Base-by-base conservation (phyloP, 35 echinoderm and acorn worm genomes). In the Stichopus chloronotus region DNA sequence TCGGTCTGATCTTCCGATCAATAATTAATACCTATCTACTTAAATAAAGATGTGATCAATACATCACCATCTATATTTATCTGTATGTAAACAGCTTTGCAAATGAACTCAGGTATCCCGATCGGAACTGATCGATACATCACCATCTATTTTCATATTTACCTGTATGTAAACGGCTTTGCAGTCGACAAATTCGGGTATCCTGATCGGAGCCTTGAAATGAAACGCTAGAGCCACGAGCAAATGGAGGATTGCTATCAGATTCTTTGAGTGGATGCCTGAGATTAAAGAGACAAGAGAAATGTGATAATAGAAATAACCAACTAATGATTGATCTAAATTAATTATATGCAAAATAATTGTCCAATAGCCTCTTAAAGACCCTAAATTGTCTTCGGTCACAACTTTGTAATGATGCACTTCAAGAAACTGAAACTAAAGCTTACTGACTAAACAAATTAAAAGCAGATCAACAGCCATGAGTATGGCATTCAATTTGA, bases 161-260 rank as follows among this genome's bases (percentile, higher is more conserved):
- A 99, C 97, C 97, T 99, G 95, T 17, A 99, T 92, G 14, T 94
- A 89, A 20, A 99, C 92, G 25, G 96, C 97, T 69, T 96, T 94
- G 25, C 91, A 94, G 17, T 92, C 82, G 9, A 99, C 97, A 94
- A 76, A 95, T 63, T 99, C 95, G 17, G 97, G 97, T 76, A 99
- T 99, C 88, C 94, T 99, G 92, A 99, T 99, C 14, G 97, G 97
- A 65, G 97, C 97, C 85, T 99, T 99, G 93, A 98, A 99, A 78
- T 99, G 97, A 89, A 98, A 99, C 6, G 97, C 97, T 21, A 99
- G 90, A 3, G 97, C 95, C 17, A 99, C 95, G 80, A 96, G 68
- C n/a, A 99, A 85, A 78, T 99, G 97, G 78, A 99, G 97, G 57
- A 99, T 96, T 20, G 97, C 94, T 13, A 99, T 94, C 9, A 99